Percentiles rank a stretch among this genome's conserved stretches.
phyloP scores from a whole-genome alignment of 2,113 vertebrate species.

The Hypanus sabinus region DNA sequence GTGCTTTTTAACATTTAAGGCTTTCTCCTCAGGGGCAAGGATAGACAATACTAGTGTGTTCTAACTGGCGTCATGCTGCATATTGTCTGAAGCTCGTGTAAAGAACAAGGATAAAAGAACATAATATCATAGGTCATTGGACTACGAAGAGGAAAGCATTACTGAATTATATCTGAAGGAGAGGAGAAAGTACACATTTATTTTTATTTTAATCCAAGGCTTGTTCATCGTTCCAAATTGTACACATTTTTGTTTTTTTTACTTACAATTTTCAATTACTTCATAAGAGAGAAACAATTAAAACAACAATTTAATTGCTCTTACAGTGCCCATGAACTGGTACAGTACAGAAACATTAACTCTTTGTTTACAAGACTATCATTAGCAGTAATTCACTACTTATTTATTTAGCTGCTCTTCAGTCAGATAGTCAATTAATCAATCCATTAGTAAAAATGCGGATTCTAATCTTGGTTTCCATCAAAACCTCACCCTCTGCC shows the following conservation, averaged over 20 bases:
- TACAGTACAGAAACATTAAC: background rate
- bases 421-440: slow-evolving; percentile 7
- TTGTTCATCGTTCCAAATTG: background rate
- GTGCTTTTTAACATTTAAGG: slow-evolving; percentile 53
- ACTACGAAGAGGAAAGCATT: slow-evolving; percentile 51
- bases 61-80: slow-evolving; percentile 51
- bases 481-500: background rate
- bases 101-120: slow-evolving; percentile 57
- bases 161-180: background rate
- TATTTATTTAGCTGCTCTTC: background rate
- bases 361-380: background rate
- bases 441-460: background rate
- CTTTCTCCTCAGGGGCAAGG: slow-evolving; percentile 50
- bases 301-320: background rate
- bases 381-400: background rate
- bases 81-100: slow-evolving; percentile 54
- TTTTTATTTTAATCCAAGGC: background rate
- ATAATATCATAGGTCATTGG: slow-evolving; percentile 58
- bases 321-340: background rate
- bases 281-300: background rate
- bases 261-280: background rate
- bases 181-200: background rate
- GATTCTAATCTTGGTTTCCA: background rate
- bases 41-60: slow-evolving; percentile 30
- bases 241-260: background rate